These are phyloP conservation scores for Pharmacophagus antenor DNA, from an alignment of 2,888 invertebrate genomes.

Conservation along the genomic window DNA sequence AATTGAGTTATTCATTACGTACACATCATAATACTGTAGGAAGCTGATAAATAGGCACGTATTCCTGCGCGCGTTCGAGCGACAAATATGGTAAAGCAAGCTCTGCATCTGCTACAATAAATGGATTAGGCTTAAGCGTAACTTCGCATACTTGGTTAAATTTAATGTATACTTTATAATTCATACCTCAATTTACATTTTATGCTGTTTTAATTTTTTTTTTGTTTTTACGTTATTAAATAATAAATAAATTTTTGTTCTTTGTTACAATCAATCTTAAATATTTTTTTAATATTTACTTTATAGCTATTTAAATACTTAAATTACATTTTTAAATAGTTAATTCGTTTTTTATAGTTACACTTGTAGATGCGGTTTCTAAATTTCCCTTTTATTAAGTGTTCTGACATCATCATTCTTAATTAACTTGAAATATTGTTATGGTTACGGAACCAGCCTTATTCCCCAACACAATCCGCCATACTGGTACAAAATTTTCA, in stretches of 20 bases:
- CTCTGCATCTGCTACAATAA: constrained; percentile 7
- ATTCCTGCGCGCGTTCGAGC: constrained; percentile 6
- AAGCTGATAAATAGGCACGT: constrained; percentile 11
- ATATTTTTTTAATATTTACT: too few relatives aligned
- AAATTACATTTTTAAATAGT: too few relatives aligned
- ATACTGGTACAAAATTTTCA: constrained; percentile 63
- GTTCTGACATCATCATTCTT: constrained; percentile 52
- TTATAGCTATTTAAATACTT: too few relatives aligned
- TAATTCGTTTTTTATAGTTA: too few relatives aligned
- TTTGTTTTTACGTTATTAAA: too few relatives aligned
- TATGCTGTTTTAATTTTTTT: too few relatives aligned
- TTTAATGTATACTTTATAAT: too few relatives aligned
- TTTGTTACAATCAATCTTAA: too few relatives aligned
- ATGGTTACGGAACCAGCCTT: constrained; percentile 63
- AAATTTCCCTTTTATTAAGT: constrained; percentile 26
- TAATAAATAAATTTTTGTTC: too few relatives aligned
- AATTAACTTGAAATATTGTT: constrained; percentile 63
- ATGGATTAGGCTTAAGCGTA: neutral
- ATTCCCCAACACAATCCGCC: constrained; percentile 57
- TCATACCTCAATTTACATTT: neutral
- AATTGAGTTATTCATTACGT: constrained; percentile 2
- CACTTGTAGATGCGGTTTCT: too few relatives aligned
- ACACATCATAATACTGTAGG: constrained; percentile 2
- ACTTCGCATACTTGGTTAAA: too few relatives aligned
- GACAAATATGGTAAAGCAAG: constrained; percentile 7